Conservation (phyloP, 1,140 invertebrate species). For the Lucilia sericata region DNA sequence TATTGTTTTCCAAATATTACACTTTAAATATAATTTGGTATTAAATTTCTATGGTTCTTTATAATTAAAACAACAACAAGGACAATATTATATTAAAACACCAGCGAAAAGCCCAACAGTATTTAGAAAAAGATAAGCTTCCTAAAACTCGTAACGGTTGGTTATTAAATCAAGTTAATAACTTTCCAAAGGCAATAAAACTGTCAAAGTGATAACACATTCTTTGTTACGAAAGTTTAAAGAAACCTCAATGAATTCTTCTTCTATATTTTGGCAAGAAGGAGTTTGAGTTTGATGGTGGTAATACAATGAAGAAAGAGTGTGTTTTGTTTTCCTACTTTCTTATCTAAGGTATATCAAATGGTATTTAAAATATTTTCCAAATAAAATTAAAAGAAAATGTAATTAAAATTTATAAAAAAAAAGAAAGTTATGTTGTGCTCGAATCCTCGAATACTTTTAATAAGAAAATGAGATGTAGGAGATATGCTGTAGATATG, state of each 20-base stretch:
- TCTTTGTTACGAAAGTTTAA: slow-evolving; percentile 30
- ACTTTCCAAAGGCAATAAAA: slow-evolving; percentile 39
- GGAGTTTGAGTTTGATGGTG: background rate
- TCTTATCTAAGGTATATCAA: slow-evolving; percentile 31
- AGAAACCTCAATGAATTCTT: slow-evolving; percentile 18
- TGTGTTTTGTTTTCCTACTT: background rate
- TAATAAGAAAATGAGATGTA: no score
- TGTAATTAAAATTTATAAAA: slow-evolving; percentile 10
- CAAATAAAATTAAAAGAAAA: background rate
- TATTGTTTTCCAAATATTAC: background rate
- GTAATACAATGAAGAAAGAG: background rate
- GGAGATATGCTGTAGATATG: no score
- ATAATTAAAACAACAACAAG: background rate
- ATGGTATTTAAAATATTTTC: slow-evolving; percentile 28
- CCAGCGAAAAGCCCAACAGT: background rate
- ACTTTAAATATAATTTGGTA: slow-evolving; percentile 6
- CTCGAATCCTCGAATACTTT: no score
- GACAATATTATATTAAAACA: background rate
- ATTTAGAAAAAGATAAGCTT: slow-evolving; percentile 11
- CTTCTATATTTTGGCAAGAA: background rate
- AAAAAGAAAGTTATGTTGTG: background rate
- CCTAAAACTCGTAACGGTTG: slow-evolving; percentile 16
- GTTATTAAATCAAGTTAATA: slow-evolving; percentile 40
- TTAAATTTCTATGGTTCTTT: slow-evolving; percentile 23
- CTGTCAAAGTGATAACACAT: slow-evolving; percentile 35